phyloP scores from a whole-genome alignment of 2,113 vertebrate genomes.

The Rhagologus leucostigma region DNA sequence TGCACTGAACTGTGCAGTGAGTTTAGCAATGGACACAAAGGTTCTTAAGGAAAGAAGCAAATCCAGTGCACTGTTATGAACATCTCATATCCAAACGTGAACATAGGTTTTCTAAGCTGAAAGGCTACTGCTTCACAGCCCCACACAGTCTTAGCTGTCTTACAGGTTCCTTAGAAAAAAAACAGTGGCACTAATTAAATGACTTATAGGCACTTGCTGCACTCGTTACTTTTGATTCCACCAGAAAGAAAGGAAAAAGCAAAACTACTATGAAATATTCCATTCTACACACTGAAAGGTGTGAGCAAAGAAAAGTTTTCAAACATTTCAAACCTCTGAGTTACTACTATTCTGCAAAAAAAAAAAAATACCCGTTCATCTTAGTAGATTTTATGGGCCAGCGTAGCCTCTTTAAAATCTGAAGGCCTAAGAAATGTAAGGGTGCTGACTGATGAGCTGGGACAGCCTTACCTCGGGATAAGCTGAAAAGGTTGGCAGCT shows the following conservation, averaged over 20 bases:
- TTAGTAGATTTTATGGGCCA: background rate
- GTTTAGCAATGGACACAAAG: background rate
- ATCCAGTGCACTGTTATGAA: background rate
- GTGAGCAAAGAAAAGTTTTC: background rate
- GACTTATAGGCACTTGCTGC: background rate
- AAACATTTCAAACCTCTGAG: background rate
- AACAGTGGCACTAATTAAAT: background rate
- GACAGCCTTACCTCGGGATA: conserved; percentile 6
- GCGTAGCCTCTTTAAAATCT: background rate
- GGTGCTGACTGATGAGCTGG: conserved; percentile 29
- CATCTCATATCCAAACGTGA: background rate
- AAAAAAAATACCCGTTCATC: background rate
- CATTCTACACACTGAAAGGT: background rate
- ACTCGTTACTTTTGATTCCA: background rate
- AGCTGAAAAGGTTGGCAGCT: conserved; percentile 44
- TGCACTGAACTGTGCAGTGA: background rate
- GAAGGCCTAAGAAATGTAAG: background rate
- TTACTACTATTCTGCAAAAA: background rate
- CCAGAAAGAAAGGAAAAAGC: background rate
- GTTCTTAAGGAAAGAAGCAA: background rate
- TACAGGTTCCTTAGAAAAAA: background rate
- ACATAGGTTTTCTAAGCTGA: background rate
- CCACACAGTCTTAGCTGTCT: background rate
- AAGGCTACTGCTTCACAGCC: background rate
- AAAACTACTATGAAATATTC: background rate